phyloP scores from a whole-genome alignment of 2,797 vertebrate genomes.

The Gouania willdenowi region DNA sequence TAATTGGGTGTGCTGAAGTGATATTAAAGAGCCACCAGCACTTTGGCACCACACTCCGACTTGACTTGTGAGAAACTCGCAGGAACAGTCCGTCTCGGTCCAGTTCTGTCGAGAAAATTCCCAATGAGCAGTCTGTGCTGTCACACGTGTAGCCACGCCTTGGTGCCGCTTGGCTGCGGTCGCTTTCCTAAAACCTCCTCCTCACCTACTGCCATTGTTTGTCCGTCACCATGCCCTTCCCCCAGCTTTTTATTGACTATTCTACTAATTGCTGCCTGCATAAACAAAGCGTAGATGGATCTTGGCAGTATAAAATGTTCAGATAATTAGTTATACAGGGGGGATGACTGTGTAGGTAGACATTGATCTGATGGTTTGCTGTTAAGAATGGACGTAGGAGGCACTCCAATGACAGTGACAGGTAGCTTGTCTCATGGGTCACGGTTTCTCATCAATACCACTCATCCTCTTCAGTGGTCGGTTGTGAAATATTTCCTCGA shows the following conservation, averaged over 20 bases:
- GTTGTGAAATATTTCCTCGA: slow-evolving; percentile 53
- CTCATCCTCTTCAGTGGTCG: slow-evolving; percentile 42
- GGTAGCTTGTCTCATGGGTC: slow-evolving; percentile 75
- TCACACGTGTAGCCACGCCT: slow-evolving; percentile 9
- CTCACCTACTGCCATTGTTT: slow-evolving; percentile 49
- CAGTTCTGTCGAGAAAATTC: slow-evolving; percentile 9
- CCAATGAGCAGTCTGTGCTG: neutral
- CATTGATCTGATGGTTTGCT: slow-evolving; percentile 73
- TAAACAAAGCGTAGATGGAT: slow-evolving; percentile 69
- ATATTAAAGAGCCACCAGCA: slow-evolving; percentile 63
- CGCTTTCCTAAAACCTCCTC: slow-evolving; percentile 32
- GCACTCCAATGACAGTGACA: slow-evolving; percentile 59
- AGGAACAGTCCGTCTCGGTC: slow-evolving; percentile 30
- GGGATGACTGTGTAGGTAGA: slow-evolving; percentile 43
- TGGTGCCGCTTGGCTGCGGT: slow-evolving; percentile 5
- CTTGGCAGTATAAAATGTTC: slow-evolving; percentile 67
- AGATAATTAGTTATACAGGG: slow-evolving; percentile 77
- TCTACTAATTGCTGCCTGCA: slow-evolving; percentile 79
- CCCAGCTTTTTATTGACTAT: slow-evolving; percentile 82
- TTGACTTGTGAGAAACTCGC: slow-evolving; percentile 41
- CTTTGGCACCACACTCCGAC: slow-evolving; percentile 37
- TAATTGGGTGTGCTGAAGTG: slow-evolving; percentile 74
- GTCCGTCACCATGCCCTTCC: slow-evolving; percentile 66
- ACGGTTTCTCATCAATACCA: slow-evolving; percentile 65
- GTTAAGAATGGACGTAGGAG: slow-evolving; percentile 55